Base-by-base conservation (phyloP, 1,140 invertebrate genomes). In the Drosophila hydei region DNA sequence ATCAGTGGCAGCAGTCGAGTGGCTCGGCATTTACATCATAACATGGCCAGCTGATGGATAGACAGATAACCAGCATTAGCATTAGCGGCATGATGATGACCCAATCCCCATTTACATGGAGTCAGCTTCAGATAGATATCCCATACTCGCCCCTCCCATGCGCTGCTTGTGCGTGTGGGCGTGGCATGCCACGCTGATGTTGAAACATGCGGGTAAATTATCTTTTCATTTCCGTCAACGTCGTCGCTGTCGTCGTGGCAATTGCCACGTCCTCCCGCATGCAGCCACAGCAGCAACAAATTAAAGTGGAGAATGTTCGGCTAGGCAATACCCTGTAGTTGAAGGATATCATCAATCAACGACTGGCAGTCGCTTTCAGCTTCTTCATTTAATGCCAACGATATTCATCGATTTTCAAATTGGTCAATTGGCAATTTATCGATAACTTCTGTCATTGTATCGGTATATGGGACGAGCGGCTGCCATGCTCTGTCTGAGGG, bases 181-280 rank as follows among this genome's bases (percentile, higher is more conserved):
- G 79, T 71, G 70, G 50, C 59, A 54, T 8, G 38, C n/a, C 43
- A 48, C 50, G 64, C 43, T 74, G 80, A 70, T 74, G 77, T 48
- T 64, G 69, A 64, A 81, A 81, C 81, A 87, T 88, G 81, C 83
- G 83, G 83, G 83, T 87, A 83, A 87, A 87, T 87, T 87, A 87
- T 87, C 83, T 88, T 88, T 88, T 87, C 78, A 87, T 83, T 88
- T 87, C 78, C 78, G 76, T 77, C 77, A 87, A 74, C 63, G 58
- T 58, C 48, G 47, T 52, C 60, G 72, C 42, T 51, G 55, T 77
- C 54, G 61, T 75, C 50, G 14, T 62, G 43, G 51, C 70, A 76
- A 73, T 76, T 72, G 73, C 69, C 72, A 75, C 50, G n/a, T 62
- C 50, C 71, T 33, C 27, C n/a, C n/a, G 16, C 14, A 40, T 42